Percentiles rank a stretch among this genome's conserved stretches.
Evolutionary conservation across 2,888 invertebrate genomes (phyloP).

Genomic region (Heliconius cydno): DNA sequence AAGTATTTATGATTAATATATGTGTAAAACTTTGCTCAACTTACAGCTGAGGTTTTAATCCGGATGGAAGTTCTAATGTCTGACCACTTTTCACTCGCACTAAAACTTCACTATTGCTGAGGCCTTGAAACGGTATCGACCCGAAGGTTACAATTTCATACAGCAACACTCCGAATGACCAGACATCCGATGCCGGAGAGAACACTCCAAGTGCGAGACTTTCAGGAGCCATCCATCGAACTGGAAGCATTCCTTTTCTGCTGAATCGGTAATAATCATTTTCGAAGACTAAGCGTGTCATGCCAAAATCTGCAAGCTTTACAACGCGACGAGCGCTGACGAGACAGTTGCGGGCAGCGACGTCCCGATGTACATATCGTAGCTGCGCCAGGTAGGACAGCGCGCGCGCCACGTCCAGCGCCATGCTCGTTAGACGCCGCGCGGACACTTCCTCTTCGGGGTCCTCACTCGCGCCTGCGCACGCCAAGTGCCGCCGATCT

Average conservation of each 20-base stretch:
- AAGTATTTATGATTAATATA: neutral
- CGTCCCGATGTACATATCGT: constrained; percentile 95
- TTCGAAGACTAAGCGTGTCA: constrained; percentile 94
- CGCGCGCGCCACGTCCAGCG: constrained; percentile 93
- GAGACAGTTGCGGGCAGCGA: constrained; percentile 91
- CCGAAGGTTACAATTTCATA: constrained; percentile 96
- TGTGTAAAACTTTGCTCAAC: constrained; percentile 61
- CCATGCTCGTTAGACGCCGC: constrained; percentile 92
- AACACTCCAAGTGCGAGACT: constrained; percentile 92
- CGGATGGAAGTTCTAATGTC: constrained; percentile 88
- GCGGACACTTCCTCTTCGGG: constrained; percentile 91
- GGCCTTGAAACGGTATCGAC: constrained; percentile 94
- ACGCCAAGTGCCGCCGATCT: constrained; percentile 92
- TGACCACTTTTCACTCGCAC: constrained; percentile 90
- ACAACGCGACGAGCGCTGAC: constrained; percentile 89
- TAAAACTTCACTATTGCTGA: constrained; percentile 93
- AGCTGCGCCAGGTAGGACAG: constrained; percentile 92
- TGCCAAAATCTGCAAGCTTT: constrained; percentile 95
- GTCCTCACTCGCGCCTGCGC: constrained; percentile 86
- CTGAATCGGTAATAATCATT: constrained; percentile 95
- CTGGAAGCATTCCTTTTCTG: constrained; percentile 93
- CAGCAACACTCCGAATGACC: constrained; percentile 94
- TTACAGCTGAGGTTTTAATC: constrained; percentile 91
- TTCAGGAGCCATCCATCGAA: constrained; percentile 97
- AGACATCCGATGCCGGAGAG: constrained; percentile 93